Conservation (phyloP, 2,888 invertebrate genomes). For the Pardosa pseudoannulata region DNA sequence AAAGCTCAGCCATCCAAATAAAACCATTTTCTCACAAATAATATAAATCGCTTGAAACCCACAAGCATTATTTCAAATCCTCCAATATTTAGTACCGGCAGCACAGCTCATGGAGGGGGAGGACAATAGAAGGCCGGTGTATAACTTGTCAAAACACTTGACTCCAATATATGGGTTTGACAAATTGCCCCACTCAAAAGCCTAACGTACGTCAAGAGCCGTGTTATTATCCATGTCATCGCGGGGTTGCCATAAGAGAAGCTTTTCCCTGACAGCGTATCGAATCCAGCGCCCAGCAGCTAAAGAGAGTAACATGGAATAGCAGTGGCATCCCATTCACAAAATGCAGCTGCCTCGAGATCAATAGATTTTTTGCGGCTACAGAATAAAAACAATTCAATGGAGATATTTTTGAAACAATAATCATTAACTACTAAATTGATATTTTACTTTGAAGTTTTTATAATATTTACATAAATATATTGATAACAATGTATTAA, state of each 20-base stretch:
- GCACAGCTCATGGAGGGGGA: background rate
- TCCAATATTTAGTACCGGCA: background rate
- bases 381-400: no score
- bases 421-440: no score
- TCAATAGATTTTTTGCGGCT: no score
- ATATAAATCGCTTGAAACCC: background rate
- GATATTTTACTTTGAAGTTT: no score
- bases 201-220: slow-evolving; percentile 37
- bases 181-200: slow-evolving; percentile 61
- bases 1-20: no score
- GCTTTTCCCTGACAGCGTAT: slow-evolving; percentile 4
- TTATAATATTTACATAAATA: no score
- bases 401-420: no score
- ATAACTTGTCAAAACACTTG: slow-evolving; percentile 73
- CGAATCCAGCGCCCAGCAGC: no score
- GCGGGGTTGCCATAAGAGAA: slow-evolving; percentile 48
- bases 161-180: slow-evolving; percentile 68
- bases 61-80: background rate
- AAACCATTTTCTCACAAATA: background rate
- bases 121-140: background rate
- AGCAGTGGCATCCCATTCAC: no score
- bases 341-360: no score
- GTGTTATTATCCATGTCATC: slow-evolving; percentile 57
- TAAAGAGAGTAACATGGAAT: no score
- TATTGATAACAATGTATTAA: no score